Base-by-base conservation (phyloP, 2,797 vertebrate genomes). In the Enteromius viviparus region DNA sequence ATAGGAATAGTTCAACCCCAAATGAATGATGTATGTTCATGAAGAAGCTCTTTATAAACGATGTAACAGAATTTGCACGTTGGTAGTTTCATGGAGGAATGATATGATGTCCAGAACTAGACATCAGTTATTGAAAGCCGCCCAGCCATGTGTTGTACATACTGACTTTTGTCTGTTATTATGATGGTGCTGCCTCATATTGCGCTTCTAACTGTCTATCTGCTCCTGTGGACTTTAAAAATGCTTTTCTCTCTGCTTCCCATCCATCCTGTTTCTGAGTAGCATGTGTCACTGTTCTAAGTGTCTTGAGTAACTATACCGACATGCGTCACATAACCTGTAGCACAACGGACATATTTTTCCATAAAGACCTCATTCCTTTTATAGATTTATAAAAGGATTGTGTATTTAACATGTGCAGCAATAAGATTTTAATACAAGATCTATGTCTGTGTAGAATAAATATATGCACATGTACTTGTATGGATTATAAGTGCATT, bases 371-470 rank as follows among this genome's bases (percentile, higher is more conserved):
- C 90, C 86, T 87, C 83, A 85, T 90, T 90, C 77, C 90, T 91
- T 91, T 92, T 92, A 84, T 89, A 93, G 78, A 89, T 84, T 40
- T 76, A 72, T 87, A 83, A 80, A 85, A 40, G 65, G 79, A 84
- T 68, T 81, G 84, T 80, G 49, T 85, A 86, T 89, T 87, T 75
- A 88, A 90, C 83, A 87, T 88, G 84, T 92, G 91, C 89, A 91
- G 93, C 94, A 95, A 94, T 94, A 94, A 89, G 58, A 90, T 92
- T 93, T 92, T 87, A 91, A 88, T 91, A 89, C 80, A 85, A 88
- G 87, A 86, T 17, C 66, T 34, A 37, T 79, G 75, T 91, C 84
- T 90, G 76, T 87, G 89, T 91, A 87, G 90, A 90, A 85, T 72
- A 89, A 89, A 88, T 92, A 87, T 85, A 87, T 89, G 84, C 91